Conservation (phyloP, 2,797 vertebrate genomes). For the Alcedo quadribrachys region DNA sequence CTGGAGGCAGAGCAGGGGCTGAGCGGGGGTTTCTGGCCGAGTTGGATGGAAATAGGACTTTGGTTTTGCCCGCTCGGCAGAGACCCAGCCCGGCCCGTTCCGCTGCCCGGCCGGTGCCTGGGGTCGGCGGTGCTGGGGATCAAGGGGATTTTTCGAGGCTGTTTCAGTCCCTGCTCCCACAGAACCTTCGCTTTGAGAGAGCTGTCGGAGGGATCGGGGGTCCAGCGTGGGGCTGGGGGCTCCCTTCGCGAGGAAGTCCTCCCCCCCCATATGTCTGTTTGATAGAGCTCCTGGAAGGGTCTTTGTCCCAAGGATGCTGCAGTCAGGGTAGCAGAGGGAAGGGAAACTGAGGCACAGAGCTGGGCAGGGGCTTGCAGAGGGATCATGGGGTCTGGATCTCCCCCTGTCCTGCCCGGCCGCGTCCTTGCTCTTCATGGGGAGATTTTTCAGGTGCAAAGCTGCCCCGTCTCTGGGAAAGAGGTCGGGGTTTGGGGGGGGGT, state of each 20-base stretch:
- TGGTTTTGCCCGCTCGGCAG: too few relatives aligned
- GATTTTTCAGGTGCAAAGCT: not conserved
- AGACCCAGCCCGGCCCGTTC: not conserved
- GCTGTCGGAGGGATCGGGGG: accelerated
- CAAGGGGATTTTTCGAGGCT: not conserved
- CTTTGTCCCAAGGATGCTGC: not conserved
- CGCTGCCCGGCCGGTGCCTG: not conserved
- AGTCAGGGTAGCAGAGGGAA: not conserved
- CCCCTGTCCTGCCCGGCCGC: too few relatives aligned
- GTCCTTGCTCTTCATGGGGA: not conserved
- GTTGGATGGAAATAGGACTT: not conserved
- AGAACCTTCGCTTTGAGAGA: accelerated
- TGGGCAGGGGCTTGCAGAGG: not conserved
- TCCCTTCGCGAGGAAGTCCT: accelerated
- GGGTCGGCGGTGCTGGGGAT: accelerated
- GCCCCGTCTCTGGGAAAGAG: not conserved
- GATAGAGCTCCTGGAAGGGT: not conserved
- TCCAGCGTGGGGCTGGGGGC: too few relatives aligned
- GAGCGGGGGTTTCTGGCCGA: not conserved
- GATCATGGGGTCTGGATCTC: not conserved
- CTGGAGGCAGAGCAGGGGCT: too few relatives aligned
- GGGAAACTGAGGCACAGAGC: slow-evolving; percentile 42
- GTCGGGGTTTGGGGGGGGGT: not conserved
- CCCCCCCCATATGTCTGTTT: not conserved
- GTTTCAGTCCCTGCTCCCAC: not conserved